Evolutionary conservation across 2,888 invertebrate genomes (phyloP), one percentile per base, ranked within the genome.

Genomic region (Eupithecia inturbata): DNA sequence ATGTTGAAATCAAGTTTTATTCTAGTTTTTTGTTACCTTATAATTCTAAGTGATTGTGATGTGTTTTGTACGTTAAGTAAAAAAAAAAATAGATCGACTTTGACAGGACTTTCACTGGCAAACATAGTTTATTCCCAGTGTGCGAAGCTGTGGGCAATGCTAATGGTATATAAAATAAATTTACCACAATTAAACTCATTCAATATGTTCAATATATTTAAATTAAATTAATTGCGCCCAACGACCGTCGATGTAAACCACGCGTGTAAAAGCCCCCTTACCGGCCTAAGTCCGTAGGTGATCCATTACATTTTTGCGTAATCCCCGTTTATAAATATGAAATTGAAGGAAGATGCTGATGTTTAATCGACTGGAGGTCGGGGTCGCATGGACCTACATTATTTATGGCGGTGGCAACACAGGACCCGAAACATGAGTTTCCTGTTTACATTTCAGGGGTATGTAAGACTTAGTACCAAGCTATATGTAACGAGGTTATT

Each of bases 221-320:
- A 19, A 45, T 57, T 26, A 26, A 57, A 57, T 31, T 28, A 0
- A 31, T 62, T 31, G 16, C 60, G 6, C 1, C 31, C 28, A 62
- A 9, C 6, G 19, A 14, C 26, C 66, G 16, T 66, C 16, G 39
- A 66, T n/a, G 22, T 14, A 22, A 41, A 12, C 22, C 26, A 14
- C 22, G 36, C 12, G 39, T 66, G 39, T 39, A 26, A 66, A 39
- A 12, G 14, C 66, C n/a, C 22, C 84, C 73, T 74, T 82, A 79
- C 85, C 88, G 86, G 87, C 89, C 91, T 91, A 91, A 92, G 92
- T 89, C 92, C 91, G 85, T 92, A 92, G 94, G 94, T 94, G 93
- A 94, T 94, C 94, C 93, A 94, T 94, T 94, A 94, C 92, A 92
- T 94, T 94, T 94, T 94, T 94, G 92, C 93, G 93, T 94, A 94